Evolutionary conservation across 2,888 invertebrate genomes (phyloP), one percentile per base, ranked within the genome.

Genomic region (Sinohyriopsis cumingii): DNA sequence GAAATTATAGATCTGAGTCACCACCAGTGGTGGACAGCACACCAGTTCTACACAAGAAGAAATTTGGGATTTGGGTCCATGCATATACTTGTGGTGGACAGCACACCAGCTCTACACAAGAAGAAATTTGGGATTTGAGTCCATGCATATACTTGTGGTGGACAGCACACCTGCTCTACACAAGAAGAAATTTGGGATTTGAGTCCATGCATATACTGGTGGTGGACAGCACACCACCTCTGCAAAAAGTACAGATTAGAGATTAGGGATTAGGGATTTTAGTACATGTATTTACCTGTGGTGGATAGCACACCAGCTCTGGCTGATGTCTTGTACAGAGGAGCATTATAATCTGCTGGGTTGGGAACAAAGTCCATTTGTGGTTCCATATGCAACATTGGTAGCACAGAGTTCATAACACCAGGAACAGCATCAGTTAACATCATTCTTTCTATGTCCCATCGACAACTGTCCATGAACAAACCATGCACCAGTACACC

Each of bases 381-480:
- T 0, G 95, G 95, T 76, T 93, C 89, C 87, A 95, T 92, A 90
- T 92, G 92, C 74, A 93, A 87, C 59, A 93, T 93, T 5, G 95
- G 95, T 73, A 95, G 90, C 0, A 93, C 91, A 3, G 95, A 93
- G 90, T 94, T 94, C 92, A 95, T 94, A 91, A 95, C 94, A 68
- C 95, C 95, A 93, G 86, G 73, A 84, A 89, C 72, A 3, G 89
- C 83, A 76, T 90, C 90, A 6, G 82, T 82, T 24, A 89, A 79
- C 24, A 74, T 70, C 84, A 83, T 83, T 2, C 75, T 74, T 19
- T 87, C 83, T 71, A 84, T 83, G 71, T 89, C 84, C 90, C 90
- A 91, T 15, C 88, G 81, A 79, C 86, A 90, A 18, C 90, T 90
- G 71, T 91, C 91, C 85, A 89, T 89, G 79, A 87, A 91, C 65